Conservation (phyloP, 2,113 vertebrate genomes). For the Ceyx cyanopectus region DNA sequence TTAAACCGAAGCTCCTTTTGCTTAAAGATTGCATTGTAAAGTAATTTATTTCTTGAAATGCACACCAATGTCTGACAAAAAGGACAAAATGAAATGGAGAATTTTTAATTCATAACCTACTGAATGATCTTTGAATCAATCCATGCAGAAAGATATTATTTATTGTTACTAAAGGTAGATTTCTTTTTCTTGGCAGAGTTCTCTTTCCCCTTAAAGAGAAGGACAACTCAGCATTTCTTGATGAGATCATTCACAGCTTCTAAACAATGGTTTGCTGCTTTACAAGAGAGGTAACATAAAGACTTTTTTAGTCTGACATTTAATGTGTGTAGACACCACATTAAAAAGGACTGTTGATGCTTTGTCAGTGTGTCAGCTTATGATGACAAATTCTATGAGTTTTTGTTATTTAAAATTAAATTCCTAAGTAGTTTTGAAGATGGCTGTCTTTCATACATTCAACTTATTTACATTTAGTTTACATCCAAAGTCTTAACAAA, state of each 20-base stretch:
- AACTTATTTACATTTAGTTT: background rate
- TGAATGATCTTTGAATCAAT: background rate
- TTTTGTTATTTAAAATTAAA: slow-evolving; percentile 3
- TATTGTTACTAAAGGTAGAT: background rate
- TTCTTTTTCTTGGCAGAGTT: slow-evolving; percentile 2
- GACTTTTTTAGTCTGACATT: background rate
- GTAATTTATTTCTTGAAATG: slow-evolving; percentile 29
- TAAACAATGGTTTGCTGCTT: slow-evolving; percentile 6
- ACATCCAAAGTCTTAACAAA: background rate
- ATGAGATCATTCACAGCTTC: background rate
- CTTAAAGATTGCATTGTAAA: slow-evolving; percentile 12
- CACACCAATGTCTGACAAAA: background rate
- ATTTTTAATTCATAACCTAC: background rate
- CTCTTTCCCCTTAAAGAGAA: background rate
- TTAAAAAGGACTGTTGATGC: background rate
- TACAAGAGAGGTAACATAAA: background rate
- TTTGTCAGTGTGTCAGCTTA: background rate
- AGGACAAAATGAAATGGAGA: background rate
- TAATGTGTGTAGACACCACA: background rate
- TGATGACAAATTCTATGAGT: background rate
- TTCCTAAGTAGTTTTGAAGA: background rate
- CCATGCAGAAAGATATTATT: background rate
- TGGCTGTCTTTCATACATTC: background rate
- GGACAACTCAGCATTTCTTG: background rate
- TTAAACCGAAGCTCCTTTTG: slow-evolving; percentile 50